Evolutionary conservation across 2,113 vertebrate species (phyloP), one percentile per base, ranked within the genome.

Genomic region (Osmerus mordax): DNA sequence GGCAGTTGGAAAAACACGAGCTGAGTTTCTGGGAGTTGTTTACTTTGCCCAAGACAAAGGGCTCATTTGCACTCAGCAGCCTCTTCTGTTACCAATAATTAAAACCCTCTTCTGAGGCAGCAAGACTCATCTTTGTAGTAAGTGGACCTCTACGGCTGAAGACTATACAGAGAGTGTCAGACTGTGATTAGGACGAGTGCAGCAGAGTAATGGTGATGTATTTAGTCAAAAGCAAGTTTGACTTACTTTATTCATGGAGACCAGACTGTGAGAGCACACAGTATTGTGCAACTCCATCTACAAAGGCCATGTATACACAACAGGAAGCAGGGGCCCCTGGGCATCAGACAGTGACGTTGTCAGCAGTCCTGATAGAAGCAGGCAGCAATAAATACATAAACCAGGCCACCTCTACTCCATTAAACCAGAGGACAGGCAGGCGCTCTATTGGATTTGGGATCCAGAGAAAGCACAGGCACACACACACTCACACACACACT

Each of bases 51-150:
- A 83, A 81, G 72, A 76, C 67, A 64, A 78, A 70, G 61, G 77
- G 78, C 75, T 82, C 64, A 84, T 84, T 85, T 72, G 64, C 62
- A 80, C 78, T 53, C 81, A 72, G 79, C 80, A 69, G 78, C 84
- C 73, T 76, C 80, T 87, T 86, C 76, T 85, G 75, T 85, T 82
- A 80, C 55, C 47, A 25, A 51, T 81, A 70, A 87, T 83, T 84
- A 79, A 86, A 87, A 77, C 2, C 53, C 63, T 58, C 84, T 80
- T 62, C 15, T 61, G 75, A 41, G 66, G 72, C 61, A 15, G 60
- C 23, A 12, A 58, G 55, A 18, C 13, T 3, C 15, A 62, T 62
- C 41, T 68, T 55, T 52, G 58, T 69, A 69, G 2, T 8, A 21
- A 19, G 21, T 15, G 23, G 23, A 29, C 13, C 23, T 59, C n/a